Percentiles rank a stretch among this genome's conserved stretches.
Conservation (phyloP, 2,888 invertebrate species). For the Masnerella sp. region DNA sequence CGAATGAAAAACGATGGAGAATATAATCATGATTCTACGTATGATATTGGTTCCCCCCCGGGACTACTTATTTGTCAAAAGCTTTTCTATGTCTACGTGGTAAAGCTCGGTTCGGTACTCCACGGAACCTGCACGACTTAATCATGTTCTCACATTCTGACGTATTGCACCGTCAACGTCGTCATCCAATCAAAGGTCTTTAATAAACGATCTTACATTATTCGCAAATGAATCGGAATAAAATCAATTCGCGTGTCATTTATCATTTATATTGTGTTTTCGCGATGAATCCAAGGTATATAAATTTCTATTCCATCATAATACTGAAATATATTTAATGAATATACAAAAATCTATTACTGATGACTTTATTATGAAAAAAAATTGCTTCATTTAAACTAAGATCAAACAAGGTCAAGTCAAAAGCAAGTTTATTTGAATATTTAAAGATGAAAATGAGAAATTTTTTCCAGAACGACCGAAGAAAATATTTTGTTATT, state of each 20-base stretch:
- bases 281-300: too few relatives aligned
- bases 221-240: constrained; percentile 38
- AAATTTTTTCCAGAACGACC: too few relatives aligned
- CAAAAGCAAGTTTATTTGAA: too few relatives aligned
- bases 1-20: constrained; percentile 56
- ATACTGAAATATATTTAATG: too few relatives aligned
- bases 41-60: constrained; percentile 61
- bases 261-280: constrained; percentile 41
- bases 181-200: constrained; percentile 50
- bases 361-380: too few relatives aligned
- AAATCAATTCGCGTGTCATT: constrained; percentile 34
- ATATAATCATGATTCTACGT: constrained; percentile 57
- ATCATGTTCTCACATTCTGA: constrained; percentile 71
- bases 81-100: constrained; percentile 56
- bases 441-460: too few relatives aligned
- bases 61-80: constrained; percentile 68
- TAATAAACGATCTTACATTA: constrained; percentile 37
- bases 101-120: constrained; percentile 50
- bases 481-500: too few relatives aligned
- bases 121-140: constrained; percentile 62
- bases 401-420: too few relatives aligned
- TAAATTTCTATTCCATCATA: too few relatives aligned
- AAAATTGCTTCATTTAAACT: too few relatives aligned
- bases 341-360: too few relatives aligned
- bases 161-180: constrained; percentile 66